Conservation (phyloP, 2,113 vertebrate genomes). For the Empidonax alnorum region DNA sequence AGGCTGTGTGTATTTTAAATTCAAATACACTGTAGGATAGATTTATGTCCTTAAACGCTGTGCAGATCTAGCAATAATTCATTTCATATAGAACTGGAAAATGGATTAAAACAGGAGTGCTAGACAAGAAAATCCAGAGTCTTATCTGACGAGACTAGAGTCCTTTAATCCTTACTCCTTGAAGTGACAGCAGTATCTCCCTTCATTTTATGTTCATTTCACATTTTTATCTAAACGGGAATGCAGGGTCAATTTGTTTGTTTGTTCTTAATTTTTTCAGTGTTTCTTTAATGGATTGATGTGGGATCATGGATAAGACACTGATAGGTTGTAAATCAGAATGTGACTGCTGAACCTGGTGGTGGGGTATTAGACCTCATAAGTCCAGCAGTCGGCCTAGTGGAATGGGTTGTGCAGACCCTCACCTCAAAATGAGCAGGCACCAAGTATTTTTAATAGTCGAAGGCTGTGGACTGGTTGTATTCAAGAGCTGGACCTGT, state of each 20-base stretch:
- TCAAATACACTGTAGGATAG: slow-evolving; percentile 45
- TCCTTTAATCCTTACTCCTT: slow-evolving; percentile 50
- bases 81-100: slow-evolving; percentile 42
- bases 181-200: slow-evolving; percentile 31
- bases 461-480: background rate
- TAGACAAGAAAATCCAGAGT: slow-evolving; percentile 31
- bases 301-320: background rate
- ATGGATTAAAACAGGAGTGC: slow-evolving; percentile 27
- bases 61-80: slow-evolving; percentile 44
- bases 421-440: background rate
- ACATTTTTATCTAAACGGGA: slow-evolving; percentile 16
- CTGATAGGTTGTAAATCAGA: background rate
- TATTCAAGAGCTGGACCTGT: slow-evolving; percentile 1
- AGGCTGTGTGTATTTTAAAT: slow-evolving; percentile 57
- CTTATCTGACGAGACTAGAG: slow-evolving; percentile 54
- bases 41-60: slow-evolving; percentile 51
- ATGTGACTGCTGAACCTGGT: background rate
- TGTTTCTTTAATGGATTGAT: background rate
- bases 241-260: background rate
- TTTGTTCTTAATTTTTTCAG: background rate
- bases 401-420: background rate
- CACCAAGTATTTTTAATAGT: background rate
- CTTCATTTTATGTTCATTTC: slow-evolving; percentile 31
- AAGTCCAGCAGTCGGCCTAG: background rate
- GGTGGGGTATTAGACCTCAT: background rate